Evolutionary conservation across 2,113 vertebrate species (phyloP).

Genomic region (Melospiza melodia): DNA sequence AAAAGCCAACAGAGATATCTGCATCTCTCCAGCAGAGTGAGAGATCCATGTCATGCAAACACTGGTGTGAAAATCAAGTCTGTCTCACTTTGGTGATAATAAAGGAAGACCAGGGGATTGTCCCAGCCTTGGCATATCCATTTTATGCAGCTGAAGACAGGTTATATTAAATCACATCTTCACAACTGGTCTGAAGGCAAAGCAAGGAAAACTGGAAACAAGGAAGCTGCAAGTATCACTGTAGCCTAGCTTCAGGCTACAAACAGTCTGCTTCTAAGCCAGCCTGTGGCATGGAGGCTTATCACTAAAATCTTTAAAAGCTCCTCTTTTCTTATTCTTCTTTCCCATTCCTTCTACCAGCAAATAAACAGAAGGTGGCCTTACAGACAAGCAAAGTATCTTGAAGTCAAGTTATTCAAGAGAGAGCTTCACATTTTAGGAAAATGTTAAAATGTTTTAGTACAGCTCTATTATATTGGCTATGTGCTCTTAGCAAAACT

Average conservation of each 20-base stretch:
- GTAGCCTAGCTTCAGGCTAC: not conserved
- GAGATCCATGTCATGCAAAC: not conserved
- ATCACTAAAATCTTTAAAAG: not conserved
- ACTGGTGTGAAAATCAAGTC: not conserved
- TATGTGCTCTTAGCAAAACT: not conserved
- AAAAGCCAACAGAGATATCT: not conserved
- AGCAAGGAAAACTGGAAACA: not conserved
- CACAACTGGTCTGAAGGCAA: not conserved
- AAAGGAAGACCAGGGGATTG: not conserved
- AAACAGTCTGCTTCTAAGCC: not conserved
- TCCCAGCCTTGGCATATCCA: not conserved
- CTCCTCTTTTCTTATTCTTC: not conserved
- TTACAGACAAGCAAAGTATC: not conserved
- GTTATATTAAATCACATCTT: not conserved
- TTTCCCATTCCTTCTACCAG: not conserved
- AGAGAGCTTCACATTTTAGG: not conserved
- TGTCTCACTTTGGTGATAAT: not conserved
- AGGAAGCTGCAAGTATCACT: not conserved
- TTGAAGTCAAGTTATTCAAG: not conserved
- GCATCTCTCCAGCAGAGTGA: not conserved
- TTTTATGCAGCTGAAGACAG: not conserved
- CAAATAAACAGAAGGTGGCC: not conserved
- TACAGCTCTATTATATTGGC: not conserved
- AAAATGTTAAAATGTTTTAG: not conserved
- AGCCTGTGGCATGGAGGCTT: not conserved